Base-by-base conservation (phyloP, 2,888 invertebrate species). In the Priocnemis perturbator region DNA sequence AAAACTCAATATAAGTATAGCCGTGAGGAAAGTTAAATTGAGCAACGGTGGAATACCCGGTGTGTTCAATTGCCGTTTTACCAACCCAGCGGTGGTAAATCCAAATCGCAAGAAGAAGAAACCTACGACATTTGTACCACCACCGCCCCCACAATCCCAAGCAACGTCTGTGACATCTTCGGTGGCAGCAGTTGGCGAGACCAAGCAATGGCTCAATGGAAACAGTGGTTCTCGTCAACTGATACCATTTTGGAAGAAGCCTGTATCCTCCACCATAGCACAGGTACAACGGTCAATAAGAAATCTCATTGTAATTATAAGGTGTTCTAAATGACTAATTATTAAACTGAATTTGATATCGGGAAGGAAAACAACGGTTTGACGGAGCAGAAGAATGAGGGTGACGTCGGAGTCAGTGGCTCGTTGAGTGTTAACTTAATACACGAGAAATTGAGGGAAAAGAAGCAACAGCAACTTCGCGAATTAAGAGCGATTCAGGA, bases 11-110 rank as follows among this genome's bases (percentile, higher is more conserved):
- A 67, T 78, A 17, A 78, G 73, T 9, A 77, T 83, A 52, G 80
- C 81, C 2, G 68, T 81, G 68, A 83, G 83, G 64, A 87, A 84
- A 73, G 81, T 86, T 2, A 89, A 89, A 74, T 67, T 87, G 44
- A 86, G 83, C 59, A 89, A 88, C 50, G 83, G 87, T 7, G 91
- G 92, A 0, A 93, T 94, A 81, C 95, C 95, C 0, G 96, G 96
- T 0, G 96, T 97, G n/a, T 97, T 97, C 88, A 97, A 96, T 87
- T 96, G 97, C 84, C 92, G 96, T 50, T 96, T 97, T 83, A 92
- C 93, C 2, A 96, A 95, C 86, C 95, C 96, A 0, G 91, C 92
- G 15, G 92, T 89, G 19, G 90, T 90, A 59, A 92, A 91, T 92
- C 92, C 92, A 20, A 94, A 93, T 72, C 91, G 96, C 23, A 96